Evolutionary conservation across 2,888 invertebrate genomes (phyloP).

Genomic region (Rhimphoctona megacephalus): DNA sequence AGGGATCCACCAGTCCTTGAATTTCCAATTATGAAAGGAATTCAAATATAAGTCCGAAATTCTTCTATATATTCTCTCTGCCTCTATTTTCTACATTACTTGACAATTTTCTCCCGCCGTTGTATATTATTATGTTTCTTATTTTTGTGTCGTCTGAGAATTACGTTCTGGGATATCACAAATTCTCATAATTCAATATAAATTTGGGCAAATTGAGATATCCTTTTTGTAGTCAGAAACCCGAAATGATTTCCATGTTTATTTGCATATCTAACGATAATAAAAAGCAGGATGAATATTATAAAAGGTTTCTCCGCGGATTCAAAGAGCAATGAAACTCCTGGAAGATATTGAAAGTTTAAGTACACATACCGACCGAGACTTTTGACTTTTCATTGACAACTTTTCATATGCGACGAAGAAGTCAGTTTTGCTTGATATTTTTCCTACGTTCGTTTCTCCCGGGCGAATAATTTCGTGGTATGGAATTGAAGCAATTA

Average conservation of each 20-base stretch:
- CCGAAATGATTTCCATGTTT: neutral
- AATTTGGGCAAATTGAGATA: neutral
- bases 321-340: constrained; percentile 14
- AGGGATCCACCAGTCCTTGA: neutral
- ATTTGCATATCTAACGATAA: neutral
- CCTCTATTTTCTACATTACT: neutral
- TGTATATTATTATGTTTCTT: neutral
- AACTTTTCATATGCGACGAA: constrained; percentile 7
- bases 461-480: neutral
- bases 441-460: neutral
- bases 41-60: constrained; percentile 6
- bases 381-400: neutral
- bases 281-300: neutral
- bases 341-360: neutral
- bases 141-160: neutral
- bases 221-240: neutral
- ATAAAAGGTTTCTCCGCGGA: constrained; percentile 1
- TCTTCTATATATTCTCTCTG: neutral
- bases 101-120: neutral
- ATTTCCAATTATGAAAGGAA: constrained; percentile 25
- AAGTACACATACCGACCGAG: neutral
- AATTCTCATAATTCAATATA: neutral
- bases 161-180: neutral
- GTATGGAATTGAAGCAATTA: neutral
- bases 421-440: neutral